Percentiles rank a stretch among this genome's conserved stretches.
phyloP scores from a whole-genome alignment of 2,113 vertebrate species.

The Coptodon bakossiorum region DNA sequence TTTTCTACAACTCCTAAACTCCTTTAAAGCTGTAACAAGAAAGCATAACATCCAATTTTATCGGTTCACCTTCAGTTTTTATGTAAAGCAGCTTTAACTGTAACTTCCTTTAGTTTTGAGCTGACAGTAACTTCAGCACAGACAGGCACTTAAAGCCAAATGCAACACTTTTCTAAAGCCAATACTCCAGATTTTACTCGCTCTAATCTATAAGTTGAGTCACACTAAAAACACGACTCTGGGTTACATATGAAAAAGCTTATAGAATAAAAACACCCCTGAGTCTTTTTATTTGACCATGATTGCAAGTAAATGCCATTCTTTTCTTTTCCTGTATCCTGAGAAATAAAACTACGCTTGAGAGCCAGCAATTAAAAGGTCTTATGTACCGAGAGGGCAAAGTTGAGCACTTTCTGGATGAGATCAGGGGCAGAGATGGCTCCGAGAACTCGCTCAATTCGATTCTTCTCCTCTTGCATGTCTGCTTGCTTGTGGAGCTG shows the following conservation, averaged over 20 bases:
- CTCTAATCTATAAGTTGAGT: not conserved
- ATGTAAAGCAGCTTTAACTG: not conserved
- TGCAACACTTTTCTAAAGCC: not conserved
- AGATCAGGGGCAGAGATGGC: conserved; percentile 91
- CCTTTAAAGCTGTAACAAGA: not conserved
- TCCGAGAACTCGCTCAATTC: conserved; percentile 92
- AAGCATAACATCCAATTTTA: not conserved
- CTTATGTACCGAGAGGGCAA: conserved; percentile 89
- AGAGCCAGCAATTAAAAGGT: accelerated
- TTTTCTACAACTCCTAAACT: not conserved
- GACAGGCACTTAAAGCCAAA: not conserved
- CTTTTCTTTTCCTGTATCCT: not conserved
- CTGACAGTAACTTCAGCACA: not conserved
- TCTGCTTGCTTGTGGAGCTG: conserved; percentile 98
- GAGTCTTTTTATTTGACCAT: not conserved
- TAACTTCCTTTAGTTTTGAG: not conserved
- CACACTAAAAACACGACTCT: not conserved
- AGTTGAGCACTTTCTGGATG: conserved; percentile 94
- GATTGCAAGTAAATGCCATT: not conserved
- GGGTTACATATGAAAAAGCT: accelerated
- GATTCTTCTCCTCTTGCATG: conserved; percentile 98
- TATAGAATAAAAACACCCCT: not conserved
- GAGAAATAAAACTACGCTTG: not conserved
- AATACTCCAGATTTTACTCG: accelerated
- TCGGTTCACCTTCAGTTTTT: not conserved